These are phyloP conservation scores for Oenanthe oenanthe DNA, from an alignment of 2,113 vertebrate species.

Conservation along the genomic window DNA sequence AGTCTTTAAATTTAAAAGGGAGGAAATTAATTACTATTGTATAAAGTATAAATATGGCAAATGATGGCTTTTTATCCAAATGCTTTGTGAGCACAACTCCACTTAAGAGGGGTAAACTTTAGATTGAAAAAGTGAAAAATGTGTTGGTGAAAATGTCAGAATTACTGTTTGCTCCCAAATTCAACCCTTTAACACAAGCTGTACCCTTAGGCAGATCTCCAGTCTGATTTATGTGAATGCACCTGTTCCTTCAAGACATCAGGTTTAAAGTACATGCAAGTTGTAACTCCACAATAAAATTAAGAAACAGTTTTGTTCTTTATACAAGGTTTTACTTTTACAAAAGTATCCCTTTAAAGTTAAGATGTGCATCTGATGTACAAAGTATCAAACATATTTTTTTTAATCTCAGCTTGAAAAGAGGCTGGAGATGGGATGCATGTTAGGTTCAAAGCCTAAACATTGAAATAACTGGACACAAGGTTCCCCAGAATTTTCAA, in stretches of 20 bases:
- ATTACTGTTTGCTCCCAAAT: slow-evolving; percentile 69
- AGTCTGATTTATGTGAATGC: slow-evolving; percentile 66
- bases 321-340: slow-evolving; percentile 89
- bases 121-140: slow-evolving; percentile 74
- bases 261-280: slow-evolving; percentile 81
- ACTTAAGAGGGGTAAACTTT: slow-evolving; percentile 70
- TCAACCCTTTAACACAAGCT: slow-evolving; percentile 74
- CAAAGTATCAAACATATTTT: slow-evolving; percentile 90
- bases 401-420: slow-evolving; percentile 86
- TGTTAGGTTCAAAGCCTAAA: slow-evolving; percentile 79
- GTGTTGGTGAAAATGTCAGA: slow-evolving; percentile 74
- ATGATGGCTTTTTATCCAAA: slow-evolving; percentile 83
- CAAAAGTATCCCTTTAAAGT: slow-evolving; percentile 90
- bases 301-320: slow-evolving; percentile 86
- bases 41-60: slow-evolving; percentile 74
- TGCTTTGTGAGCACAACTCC: slow-evolving; percentile 73
- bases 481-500: slow-evolving; percentile 76
- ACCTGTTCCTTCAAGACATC: slow-evolving; percentile 75
- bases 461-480: slow-evolving; percentile 75
- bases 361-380: slow-evolving; percentile 90
- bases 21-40: slow-evolving; percentile 66
- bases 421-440: slow-evolving; percentile 84
- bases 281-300: slow-evolving; percentile 83
- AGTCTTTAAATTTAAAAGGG: slow-evolving; percentile 68
- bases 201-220: slow-evolving; percentile 68